A percentile compares a stretch with the other conserved stretches of the same genome.
Conservation (phyloP, 2,888 invertebrate genomes). For the Fissipunctia ypsillon region DNA sequence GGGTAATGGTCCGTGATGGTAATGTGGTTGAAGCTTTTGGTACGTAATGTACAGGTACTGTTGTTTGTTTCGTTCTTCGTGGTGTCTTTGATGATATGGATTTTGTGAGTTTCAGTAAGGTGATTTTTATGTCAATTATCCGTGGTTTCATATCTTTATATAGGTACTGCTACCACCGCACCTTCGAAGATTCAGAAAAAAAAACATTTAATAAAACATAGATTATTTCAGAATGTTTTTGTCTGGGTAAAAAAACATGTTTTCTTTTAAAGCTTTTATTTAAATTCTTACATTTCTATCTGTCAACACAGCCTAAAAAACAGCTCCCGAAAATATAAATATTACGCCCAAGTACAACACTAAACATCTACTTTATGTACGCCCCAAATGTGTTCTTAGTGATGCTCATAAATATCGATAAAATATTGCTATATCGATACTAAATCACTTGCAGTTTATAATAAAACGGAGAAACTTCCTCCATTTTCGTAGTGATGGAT, state of each 20-base stretch:
- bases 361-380: constrained; percentile 57
- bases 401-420: constrained; percentile 70
- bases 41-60: neutral
- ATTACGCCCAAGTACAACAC: constrained; percentile 51
- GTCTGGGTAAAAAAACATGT: no score
- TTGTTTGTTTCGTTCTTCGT: neutral
- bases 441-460: constrained; percentile 69
- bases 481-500: constrained; percentile 63
- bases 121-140: no score
- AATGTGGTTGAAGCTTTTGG: neutral
- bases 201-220: no score
- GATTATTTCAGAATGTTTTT: no score
- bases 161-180: no score
- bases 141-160: no score
- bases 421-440: constrained; percentile 68
- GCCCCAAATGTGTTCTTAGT: constrained; percentile 65
- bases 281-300: constrained; percentile 40
- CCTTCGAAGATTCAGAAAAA: no score
- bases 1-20: constrained; percentile 25
- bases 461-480: constrained; percentile 62
- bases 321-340: constrained; percentile 47
- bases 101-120: no score
- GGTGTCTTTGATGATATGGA: no score
- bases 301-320: constrained; percentile 50
- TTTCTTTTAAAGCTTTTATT: constrained; percentile 20